Percentiles rank a stretch among this genome's conserved stretches.
These are phyloP conservation scores for Ariopsis seemanni DNA, from an alignment of 2,113 vertebrate genomes.

Conservation along the genomic window DNA sequence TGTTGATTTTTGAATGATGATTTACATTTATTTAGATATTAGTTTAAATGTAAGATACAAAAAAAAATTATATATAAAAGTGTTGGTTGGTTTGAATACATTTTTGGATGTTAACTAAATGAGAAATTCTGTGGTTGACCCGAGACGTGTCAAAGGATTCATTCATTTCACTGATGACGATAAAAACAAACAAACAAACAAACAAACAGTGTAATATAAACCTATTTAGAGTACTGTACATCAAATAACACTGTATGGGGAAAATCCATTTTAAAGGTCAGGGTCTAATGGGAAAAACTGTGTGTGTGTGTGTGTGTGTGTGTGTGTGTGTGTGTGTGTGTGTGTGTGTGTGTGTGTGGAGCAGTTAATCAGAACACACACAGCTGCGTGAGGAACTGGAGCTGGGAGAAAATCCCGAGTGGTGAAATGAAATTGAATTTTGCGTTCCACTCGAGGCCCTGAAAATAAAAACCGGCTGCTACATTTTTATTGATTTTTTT, in stretches of 20 bases:
- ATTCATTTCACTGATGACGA: background rate
- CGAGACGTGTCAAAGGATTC: background rate
- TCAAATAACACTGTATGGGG: background rate
- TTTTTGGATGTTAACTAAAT: too few species aligned
- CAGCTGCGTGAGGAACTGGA: background rate
- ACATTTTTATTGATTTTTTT: slow-evolving; percentile 6
- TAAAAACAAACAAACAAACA: background rate
- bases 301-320: slow-evolving; percentile 1
- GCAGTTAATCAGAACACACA: background rate
- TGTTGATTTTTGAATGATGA: too few species aligned
- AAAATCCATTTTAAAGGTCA: slow-evolving; percentile 1
- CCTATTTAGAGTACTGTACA: background rate
- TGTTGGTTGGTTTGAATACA: too few species aligned
- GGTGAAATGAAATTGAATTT: background rate
- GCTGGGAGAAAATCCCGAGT: background rate
- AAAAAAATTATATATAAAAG: background rate
- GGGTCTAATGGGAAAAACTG: background rate
- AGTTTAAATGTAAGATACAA: background rate
- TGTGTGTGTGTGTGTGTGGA: background rate
- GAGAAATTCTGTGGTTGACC: too few species aligned
- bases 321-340: background rate
- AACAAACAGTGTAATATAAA: background rate
- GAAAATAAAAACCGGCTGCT: background rate
- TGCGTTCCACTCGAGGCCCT: background rate
- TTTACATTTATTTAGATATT: background rate